A percentile compares a stretch with the other conserved stretches of the same genome.
phyloP scores from a whole-genome alignment of 2,113 vertebrate species.

The Onychostruthus taczanowskii region DNA sequence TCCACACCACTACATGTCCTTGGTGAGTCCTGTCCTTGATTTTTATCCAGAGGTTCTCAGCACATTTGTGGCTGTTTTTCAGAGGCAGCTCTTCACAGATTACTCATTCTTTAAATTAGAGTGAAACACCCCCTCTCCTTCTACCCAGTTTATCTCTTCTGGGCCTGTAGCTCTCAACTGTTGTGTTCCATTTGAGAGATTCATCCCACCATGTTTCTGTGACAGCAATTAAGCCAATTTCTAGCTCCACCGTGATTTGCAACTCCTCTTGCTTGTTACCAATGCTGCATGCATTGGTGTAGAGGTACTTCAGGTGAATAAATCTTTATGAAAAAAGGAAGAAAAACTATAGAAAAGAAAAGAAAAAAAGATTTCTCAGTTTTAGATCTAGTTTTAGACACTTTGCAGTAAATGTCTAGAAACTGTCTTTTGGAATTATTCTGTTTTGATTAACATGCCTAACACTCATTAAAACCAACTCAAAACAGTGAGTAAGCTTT shows the following conservation, averaged over 20 bases:
- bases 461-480: background rate
- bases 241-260: background rate
- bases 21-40: background rate
- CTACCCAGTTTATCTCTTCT: background rate
- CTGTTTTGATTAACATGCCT: background rate
- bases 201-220: background rate
- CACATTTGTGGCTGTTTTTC: background rate
- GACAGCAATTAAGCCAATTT: background rate
- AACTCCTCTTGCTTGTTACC: background rate
- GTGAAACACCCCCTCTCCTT: background rate
- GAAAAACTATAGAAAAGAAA: background rate
- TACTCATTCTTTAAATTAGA: background rate
- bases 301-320: background rate
- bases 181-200: background rate
- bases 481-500: background rate
- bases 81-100: background rate
- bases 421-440: background rate
- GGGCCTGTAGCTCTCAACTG: background rate
- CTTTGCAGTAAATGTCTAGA: background rate
- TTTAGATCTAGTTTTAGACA: background rate
- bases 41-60: background rate
- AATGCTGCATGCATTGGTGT: background rate
- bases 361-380: background rate
- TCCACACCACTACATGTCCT: accelerated
- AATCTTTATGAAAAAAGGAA: background rate